Evolutionary conservation across 2,113 vertebrate genomes (phyloP), one percentile per base, ranked within the genome.

Genomic region (Phrynosoma blainvillii): DNA sequence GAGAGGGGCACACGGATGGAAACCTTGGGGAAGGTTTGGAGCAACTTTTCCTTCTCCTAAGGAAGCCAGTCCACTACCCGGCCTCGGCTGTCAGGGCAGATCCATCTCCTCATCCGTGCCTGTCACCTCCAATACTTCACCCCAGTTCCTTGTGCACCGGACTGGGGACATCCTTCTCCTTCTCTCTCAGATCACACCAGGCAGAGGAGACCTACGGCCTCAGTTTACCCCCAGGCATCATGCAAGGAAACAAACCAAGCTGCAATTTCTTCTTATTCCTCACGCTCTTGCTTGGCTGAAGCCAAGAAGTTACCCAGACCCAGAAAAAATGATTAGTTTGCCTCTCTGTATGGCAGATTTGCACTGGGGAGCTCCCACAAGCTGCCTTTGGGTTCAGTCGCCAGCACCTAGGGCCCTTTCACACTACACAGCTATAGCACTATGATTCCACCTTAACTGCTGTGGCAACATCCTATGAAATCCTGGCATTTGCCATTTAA

Each of bases 41-140:
- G 79, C 56, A 4, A 4, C 16, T 27, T 75, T 73, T 18, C 13
- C 40, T 21, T 36, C 56, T 42, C 71, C 23, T 13, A 23, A 6
- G 27, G 62, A 66, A 79, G 40, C 20, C 11, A 30, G 42, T 68
- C 65, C n/a, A 5, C 65, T 23, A 5, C 42, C 11, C 71, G 30
- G 11, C 59, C 59, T 88, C 3, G 8, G n/a, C 42, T 88, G 87
- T 83, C 87, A 88, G 62, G 73, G 18, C 8, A 7, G 18, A 88
- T 88, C 73, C 23, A 4, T 77, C 73, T 78, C 81, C 40, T 21
- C 65, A 1, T 5, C 47, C 3, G 20, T 1, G 12, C 40, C 42
- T 88, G 80, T 88, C 87, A 12, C 81, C 59, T 88, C 56, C 14
- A 16, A 83, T 88, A 14, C 74, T 54, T 77, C 73, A 30, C 40